These are phyloP conservation scores for Yponomeuta evonymella DNA, from an alignment of 2,888 invertebrate genomes.

Conservation along the genomic window DNA sequence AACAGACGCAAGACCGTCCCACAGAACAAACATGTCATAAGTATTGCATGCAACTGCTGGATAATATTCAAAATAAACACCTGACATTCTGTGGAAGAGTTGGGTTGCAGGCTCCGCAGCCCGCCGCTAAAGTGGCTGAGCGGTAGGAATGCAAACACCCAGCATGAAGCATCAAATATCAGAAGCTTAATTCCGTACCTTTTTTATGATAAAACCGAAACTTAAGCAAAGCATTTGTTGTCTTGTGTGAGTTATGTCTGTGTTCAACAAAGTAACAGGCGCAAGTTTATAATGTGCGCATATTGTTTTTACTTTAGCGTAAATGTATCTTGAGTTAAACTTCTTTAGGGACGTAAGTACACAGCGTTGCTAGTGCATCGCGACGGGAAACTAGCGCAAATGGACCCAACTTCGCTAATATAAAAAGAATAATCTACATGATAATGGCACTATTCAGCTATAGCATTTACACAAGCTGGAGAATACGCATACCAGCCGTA, in stretches of 20 bases:
- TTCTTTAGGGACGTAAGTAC: constrained; percentile 32
- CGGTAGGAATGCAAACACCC: constrained; percentile 21
- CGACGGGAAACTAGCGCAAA: constrained; percentile 5
- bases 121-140: constrained; percentile 41
- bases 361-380: constrained; percentile 24
- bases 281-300: too few relatives aligned
- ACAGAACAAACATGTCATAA: constrained; percentile 20
- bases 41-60: constrained; percentile 32
- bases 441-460: constrained; percentile 1
- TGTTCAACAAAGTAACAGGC: too few relatives aligned
- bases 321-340: not conserved
- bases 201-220: not conserved
- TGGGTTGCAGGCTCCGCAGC: not conserved
- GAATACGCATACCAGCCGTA: not conserved
- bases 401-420: constrained; percentile 14
- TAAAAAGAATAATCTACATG: constrained; percentile 12
- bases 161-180: not conserved
- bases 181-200: not conserved
- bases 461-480: not conserved
- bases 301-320: too few relatives aligned
- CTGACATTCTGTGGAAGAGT: constrained; percentile 40
- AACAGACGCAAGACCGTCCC: constrained; percentile 6
- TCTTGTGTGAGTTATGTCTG: too few relatives aligned
- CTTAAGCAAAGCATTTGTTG: too few relatives aligned
- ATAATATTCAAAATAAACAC: constrained; percentile 57